Conservation (phyloP, 2,888 invertebrate genomes). For the Teleiodes luculella region DNA sequence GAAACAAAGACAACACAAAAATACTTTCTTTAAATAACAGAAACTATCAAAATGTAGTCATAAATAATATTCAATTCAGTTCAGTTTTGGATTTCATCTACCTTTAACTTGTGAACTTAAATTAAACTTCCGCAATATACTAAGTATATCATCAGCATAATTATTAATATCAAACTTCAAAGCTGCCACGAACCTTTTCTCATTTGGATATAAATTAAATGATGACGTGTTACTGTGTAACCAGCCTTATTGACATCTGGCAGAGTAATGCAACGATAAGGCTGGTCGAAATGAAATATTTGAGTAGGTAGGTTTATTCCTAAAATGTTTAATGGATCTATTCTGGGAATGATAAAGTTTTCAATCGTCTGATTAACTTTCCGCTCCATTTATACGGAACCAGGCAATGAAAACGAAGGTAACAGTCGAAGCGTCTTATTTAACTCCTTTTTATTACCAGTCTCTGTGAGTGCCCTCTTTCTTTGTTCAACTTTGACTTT, state of each 20-base stretch:
- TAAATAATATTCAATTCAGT: too few species aligned
- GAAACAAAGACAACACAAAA: too few species aligned
- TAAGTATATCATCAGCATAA: slow-evolving; percentile 2
- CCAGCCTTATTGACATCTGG: too few species aligned
- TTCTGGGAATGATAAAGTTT: slow-evolving; percentile 24
- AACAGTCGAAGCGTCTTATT: slow-evolving; percentile 50
- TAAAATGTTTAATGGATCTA: too few species aligned
- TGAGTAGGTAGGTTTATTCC: too few species aligned
- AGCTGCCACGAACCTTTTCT: not conserved
- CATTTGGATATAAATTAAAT: too few species aligned
- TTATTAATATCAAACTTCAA: slow-evolving; percentile 2
- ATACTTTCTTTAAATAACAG: too few species aligned
- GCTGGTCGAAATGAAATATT: too few species aligned
- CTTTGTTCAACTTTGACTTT: slow-evolving; percentile 27
- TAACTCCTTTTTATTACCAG: slow-evolving; percentile 44
- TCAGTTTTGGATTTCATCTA: not conserved
- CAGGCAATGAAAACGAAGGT: slow-evolving; percentile 77
- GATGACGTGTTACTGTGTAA: not conserved
- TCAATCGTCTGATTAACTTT: slow-evolving; percentile 56
- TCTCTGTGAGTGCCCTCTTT: slow-evolving; percentile 55
- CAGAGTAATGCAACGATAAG: too few species aligned
- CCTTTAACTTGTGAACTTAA: not conserved
- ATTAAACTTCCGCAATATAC: too few species aligned
- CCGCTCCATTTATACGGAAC: slow-evolving; percentile 71
- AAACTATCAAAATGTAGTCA: too few species aligned